Conservation (phyloP, 2,888 invertebrate species). For the Acanthosepion esculentum region DNA sequence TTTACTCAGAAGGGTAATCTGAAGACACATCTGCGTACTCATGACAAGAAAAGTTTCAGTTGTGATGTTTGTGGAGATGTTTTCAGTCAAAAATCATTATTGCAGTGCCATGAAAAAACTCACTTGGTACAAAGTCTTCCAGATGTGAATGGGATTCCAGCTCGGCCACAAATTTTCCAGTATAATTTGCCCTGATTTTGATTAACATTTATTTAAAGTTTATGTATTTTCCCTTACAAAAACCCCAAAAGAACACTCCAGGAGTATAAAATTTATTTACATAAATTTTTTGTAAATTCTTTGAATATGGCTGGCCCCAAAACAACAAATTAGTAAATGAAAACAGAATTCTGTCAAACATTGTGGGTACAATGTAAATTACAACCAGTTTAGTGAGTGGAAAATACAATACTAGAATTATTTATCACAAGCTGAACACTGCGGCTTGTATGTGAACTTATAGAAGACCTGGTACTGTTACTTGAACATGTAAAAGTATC, state of each 20-base stretch:
- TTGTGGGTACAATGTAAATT: not conserved
- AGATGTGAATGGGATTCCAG: not conserved
- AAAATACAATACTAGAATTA: not conserved
- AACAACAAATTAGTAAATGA: not conserved
- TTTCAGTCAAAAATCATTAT: slow-evolving; percentile 11
- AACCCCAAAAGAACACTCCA: not conserved
- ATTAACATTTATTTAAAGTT: not conserved
- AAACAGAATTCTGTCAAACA: not conserved
- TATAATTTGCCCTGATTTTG: not conserved
- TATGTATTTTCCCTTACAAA: not conserved
- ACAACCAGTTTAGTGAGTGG: not conserved
- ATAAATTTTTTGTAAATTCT: not conserved
- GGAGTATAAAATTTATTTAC: not conserved
- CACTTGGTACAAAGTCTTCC: slow-evolving; percentile 15
- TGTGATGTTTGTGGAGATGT: slow-evolving; percentile 37
- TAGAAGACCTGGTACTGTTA: no score
- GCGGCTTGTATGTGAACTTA: no score
- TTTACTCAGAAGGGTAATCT: slow-evolving; percentile 42
- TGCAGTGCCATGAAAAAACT: slow-evolving; percentile 40
- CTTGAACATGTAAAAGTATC: no score
- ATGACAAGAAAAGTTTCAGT: slow-evolving; percentile 33
- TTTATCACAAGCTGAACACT: not conserved
- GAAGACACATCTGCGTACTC: slow-evolving; percentile 41
- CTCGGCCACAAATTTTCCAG: not conserved
- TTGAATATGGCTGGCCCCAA: not conserved